Evolutionary conservation across 2,797 vertebrate genomes (phyloP).

Genomic region (Sparidentex hasta): DNA sequence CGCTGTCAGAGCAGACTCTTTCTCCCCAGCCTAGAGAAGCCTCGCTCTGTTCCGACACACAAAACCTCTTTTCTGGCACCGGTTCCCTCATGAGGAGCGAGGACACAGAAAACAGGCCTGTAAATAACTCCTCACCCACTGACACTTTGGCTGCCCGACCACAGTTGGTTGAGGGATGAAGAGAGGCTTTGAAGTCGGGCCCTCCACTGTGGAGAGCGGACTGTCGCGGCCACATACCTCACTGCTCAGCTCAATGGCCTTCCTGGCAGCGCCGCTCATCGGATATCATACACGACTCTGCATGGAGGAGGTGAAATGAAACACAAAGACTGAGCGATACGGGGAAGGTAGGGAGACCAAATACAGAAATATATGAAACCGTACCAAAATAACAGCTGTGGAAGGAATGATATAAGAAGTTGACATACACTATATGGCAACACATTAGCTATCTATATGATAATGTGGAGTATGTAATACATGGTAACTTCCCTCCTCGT

Average conservation of each 20-base stretch:
- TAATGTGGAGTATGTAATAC: not conserved
- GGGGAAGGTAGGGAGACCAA: not conserved
- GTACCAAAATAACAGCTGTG: not conserved
- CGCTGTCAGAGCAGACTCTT: slow-evolving; percentile 32
- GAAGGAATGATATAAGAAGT: not conserved
- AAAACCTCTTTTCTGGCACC: slow-evolving; percentile 24
- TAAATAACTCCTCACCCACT: slow-evolving; percentile 64
- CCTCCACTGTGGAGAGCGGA: slow-evolving; percentile 36
- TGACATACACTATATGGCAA: not conserved
- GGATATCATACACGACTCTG: not conserved
- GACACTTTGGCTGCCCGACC: slow-evolving; percentile 50
- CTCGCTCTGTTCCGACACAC: not conserved
- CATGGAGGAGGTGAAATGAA: not conserved
- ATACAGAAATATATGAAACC: not conserved
- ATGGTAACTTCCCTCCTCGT: not conserved
- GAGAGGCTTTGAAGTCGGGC: slow-evolving; percentile 53
- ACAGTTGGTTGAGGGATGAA: slow-evolving; percentile 36
- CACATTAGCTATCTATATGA: not conserved
- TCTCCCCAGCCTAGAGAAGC: slow-evolving; percentile 22
- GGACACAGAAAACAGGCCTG: slow-evolving; percentile 39
- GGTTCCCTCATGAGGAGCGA: slow-evolving; percentile 9
- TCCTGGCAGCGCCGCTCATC: not conserved
- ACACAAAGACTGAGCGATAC: not conserved
- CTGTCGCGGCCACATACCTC: slow-evolving; percentile 29
- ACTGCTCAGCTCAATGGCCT: not conserved